Percentiles rank a stretch among this genome's conserved stretches.
These are phyloP conservation scores for Phalacrocorax brasilianus DNA, from an alignment of 2,113 vertebrate species.

Conservation along the genomic window DNA sequence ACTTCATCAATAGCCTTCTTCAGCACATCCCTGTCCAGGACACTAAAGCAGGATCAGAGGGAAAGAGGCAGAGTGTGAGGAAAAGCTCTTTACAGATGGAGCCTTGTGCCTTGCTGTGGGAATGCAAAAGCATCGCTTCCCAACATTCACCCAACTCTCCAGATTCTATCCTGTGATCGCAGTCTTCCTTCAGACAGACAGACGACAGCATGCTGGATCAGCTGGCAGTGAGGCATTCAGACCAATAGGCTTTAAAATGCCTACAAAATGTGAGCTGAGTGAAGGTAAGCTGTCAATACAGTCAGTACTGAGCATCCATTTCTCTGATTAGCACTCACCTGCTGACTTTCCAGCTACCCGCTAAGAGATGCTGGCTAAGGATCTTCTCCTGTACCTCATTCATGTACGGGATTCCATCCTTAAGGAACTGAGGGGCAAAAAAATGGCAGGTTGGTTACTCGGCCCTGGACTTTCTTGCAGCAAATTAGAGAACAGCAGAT, in stretches of 20 bases:
- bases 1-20: constrained; percentile 74
- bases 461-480: not conserved
- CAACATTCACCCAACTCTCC: not conserved
- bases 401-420: constrained; percentile 77
- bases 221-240: accelerated
- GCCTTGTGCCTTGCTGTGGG: not conserved
- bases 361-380: constrained; percentile 53
- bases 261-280: not conserved
- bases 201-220: not conserved
- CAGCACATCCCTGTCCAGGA: constrained; percentile 61
- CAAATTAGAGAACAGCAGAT: not conserved
- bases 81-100: not conserved
- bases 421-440: constrained; percentile 65
- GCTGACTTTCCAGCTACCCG: constrained; percentile 48
- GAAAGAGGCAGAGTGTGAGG: not conserved
- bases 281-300: not conserved
- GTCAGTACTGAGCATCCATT: not conserved
- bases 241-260: not conserved
- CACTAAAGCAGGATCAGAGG: not conserved
- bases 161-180: not conserved
- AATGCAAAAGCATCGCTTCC: not conserved
- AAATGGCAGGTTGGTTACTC: not conserved
- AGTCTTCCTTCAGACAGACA: not conserved
- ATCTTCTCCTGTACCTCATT: constrained; percentile 75
- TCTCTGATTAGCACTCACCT: constrained; percentile 42